Conservation (phyloP, 2,888 invertebrate genomes). For the Rotaria sp. region DNA sequence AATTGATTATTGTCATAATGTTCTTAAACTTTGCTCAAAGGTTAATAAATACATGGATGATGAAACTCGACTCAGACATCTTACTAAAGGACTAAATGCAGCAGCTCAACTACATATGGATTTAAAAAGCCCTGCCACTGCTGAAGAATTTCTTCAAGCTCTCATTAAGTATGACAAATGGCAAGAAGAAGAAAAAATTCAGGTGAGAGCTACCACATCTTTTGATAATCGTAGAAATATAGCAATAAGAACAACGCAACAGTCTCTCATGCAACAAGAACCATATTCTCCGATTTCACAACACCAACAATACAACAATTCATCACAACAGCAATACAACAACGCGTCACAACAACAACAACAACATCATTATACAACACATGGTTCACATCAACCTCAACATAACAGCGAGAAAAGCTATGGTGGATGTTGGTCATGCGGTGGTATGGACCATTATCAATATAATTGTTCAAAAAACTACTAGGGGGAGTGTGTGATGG, state of each 20-base stretch:
- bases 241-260: neutral
- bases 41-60: neutral
- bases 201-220: neutral
- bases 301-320: no score
- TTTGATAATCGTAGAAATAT: neutral
- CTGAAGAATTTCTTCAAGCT: neutral
- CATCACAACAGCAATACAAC: no score
- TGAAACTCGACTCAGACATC: neutral
- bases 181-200: neutral
- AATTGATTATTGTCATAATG: neutral
- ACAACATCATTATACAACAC: neutral
- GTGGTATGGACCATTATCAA: conserved; percentile 8
- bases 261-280: neutral
- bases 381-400: neutral
- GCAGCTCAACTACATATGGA: conserved; percentile 6
- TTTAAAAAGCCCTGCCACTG: neutral
- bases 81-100: neutral
- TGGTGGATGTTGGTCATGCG: neutral
- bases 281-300: no score
- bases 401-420: neutral
- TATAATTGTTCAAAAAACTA: conserved; percentile 16
- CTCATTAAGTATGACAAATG: neutral
- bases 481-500: conserved; percentile 4
- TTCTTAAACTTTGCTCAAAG: neutral
- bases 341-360: neutral